A percentile compares a stretch with the other conserved stretches of the same genome.
These are phyloP conservation scores for Philopedon plagiatum DNA, from an alignment of 2,888 invertebrate genomes.

Conservation along the genomic window DNA sequence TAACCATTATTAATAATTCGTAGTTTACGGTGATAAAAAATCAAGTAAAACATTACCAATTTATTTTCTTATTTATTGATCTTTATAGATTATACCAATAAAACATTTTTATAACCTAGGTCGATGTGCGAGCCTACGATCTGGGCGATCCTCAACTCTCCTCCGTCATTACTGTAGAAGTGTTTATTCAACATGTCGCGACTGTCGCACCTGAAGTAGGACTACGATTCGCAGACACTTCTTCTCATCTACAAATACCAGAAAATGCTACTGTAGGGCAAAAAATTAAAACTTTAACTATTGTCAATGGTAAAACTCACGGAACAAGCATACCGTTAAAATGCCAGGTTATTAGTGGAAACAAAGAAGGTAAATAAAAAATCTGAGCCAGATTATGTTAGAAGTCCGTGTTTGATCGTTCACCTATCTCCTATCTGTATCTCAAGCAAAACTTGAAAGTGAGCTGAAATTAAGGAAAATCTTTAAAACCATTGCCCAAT, in stretches of 20 bases:
- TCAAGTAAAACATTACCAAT: too few relatives aligned
- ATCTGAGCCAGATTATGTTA: too few relatives aligned
- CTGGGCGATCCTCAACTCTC: conserved; percentile 88
- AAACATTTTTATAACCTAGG: conserved; percentile 67
- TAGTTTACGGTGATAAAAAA: too few relatives aligned
- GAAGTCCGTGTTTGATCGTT: too few relatives aligned
- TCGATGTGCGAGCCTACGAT: conserved; percentile 89
- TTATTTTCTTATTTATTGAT: too few relatives aligned
- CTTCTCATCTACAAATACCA: conserved; percentile 85
- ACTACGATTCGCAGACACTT: conserved; percentile 89
- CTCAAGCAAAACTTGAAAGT: too few relatives aligned
- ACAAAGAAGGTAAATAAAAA: conserved; percentile 76
- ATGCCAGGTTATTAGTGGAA: conserved; percentile 84
- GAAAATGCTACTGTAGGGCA: conserved; percentile 82
- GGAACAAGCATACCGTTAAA: conserved; percentile 80
- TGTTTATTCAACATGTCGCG: conserved; percentile 87
- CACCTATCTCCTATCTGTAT: too few relatives aligned
- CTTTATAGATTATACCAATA: too few relatives aligned
- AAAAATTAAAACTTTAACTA: conserved; percentile 79
- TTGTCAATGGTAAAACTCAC: conserved; percentile 81
- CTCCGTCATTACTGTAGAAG: conserved; percentile 84
- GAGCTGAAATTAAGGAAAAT: too few relatives aligned
- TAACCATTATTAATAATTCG: too few relatives aligned
- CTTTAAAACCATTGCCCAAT: too few relatives aligned
- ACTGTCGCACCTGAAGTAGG: conserved; percentile 78